These are phyloP conservation scores for Osmoderma eremita DNA, from an alignment of 2,888 invertebrate genomes.

Conservation along the genomic window DNA sequence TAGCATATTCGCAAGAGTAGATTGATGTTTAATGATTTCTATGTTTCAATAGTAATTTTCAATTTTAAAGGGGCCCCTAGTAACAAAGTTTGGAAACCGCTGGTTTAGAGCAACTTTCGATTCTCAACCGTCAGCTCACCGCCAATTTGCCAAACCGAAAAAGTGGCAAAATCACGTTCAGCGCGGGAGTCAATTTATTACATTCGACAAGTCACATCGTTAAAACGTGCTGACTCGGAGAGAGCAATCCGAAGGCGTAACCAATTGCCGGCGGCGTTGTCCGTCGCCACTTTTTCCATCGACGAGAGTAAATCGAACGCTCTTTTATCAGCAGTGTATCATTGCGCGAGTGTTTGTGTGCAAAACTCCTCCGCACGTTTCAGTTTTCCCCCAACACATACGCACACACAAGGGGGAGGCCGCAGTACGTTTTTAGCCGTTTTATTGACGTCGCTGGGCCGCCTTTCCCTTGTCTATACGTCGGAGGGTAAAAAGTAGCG, in stretches of 20 bases:
- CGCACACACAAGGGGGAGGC: not conserved
- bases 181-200: no score
- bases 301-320: slow-evolving; percentile 6
- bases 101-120: no score
- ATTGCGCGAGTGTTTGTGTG: not conserved
- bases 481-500: slow-evolving; percentile 59
- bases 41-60: no score
- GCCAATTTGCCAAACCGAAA: no score
- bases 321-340: slow-evolving; percentile 5
- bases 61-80: no score
- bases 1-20: no score
- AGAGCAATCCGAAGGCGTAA: slow-evolving; percentile 54
- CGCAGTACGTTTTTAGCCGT: slow-evolving; percentile 56
- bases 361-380: slow-evolving; percentile 27
- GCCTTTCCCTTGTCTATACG: slow-evolving; percentile 69
- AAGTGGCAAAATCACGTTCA: no score
- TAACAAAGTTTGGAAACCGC: no score
- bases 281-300: slow-evolving; percentile 24
- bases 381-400: not conserved
- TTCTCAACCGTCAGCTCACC: no score
- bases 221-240: slow-evolving; percentile 54
- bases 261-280: slow-evolving; percentile 50
- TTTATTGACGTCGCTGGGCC: slow-evolving; percentile 63
- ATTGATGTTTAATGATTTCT: no score
- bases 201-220: slow-evolving; percentile 2